Evolutionary conservation across 2,888 invertebrate species (phyloP).

Genomic region (Arctia plantaginis): DNA sequence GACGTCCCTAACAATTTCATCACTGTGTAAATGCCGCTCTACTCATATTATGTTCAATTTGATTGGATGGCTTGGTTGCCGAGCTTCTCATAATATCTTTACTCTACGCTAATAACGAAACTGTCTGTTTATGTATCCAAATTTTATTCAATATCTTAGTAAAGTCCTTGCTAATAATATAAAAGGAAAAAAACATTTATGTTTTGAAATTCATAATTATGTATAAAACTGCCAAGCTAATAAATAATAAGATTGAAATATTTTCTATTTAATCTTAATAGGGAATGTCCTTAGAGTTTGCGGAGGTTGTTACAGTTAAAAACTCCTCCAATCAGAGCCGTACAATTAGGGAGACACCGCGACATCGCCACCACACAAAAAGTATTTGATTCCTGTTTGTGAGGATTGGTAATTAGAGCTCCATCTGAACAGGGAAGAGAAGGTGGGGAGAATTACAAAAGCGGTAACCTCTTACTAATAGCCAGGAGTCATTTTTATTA

Average conservation of each 20-base stretch:
- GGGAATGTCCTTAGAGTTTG: not conserved
- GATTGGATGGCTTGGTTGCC: not conserved
- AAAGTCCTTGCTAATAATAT: not conserved
- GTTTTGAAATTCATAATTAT: too few relatives aligned
- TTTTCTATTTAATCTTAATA: not conserved
- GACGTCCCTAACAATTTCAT: not conserved
- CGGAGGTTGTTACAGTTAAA: not conserved
- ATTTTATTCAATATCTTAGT: not conserved
- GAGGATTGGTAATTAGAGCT: not conserved
- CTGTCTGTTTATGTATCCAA: not conserved
- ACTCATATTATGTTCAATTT: not conserved
- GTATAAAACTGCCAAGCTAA: too few relatives aligned
- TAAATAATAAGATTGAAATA: too few relatives aligned
- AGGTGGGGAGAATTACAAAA: not conserved
- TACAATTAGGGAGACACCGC: not conserved
- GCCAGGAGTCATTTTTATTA: too few relatives aligned
- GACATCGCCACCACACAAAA: not conserved
- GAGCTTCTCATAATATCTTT: not conserved
- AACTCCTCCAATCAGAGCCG: not conserved
- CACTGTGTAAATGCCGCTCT: not conserved
- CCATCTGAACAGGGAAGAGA: not conserved
- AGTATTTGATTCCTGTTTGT: not conserved
- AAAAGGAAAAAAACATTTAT: not conserved
- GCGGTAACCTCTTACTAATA: not conserved
- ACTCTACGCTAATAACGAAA: not conserved